Evolutionary conservation across 2,113 vertebrate genomes (phyloP).

Genomic region (Chitala chitala): DNA sequence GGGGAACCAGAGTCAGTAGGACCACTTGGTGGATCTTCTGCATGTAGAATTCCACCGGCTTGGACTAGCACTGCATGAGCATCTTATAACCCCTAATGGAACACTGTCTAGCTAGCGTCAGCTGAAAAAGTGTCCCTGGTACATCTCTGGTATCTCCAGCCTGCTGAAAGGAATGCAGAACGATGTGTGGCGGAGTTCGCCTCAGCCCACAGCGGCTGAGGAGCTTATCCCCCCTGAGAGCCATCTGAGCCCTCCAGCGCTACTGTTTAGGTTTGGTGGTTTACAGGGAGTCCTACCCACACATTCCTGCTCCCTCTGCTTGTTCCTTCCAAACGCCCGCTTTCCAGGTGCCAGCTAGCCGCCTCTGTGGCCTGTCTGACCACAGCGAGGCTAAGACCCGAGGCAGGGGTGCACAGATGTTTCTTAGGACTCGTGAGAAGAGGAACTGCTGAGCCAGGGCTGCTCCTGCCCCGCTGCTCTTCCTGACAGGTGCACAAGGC

Average conservation of each 20-base stretch:
- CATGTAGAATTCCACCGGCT: background rate
- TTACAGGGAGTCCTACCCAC: background rate
- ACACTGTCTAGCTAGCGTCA: background rate
- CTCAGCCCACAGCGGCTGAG: background rate
- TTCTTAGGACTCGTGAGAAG: too few species aligned
- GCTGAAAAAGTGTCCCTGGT: too few species aligned
- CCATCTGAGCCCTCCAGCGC: background rate
- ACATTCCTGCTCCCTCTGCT: background rate
- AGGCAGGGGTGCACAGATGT: too few species aligned
- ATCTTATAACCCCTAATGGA: background rate
- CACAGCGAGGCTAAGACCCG: too few species aligned
- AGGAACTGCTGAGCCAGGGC: too few species aligned
- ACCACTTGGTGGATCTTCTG: background rate
- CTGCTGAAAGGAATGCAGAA: background rate
- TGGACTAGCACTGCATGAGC: background rate
- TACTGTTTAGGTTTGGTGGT: conserved; percentile 4
- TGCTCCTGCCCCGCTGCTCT: too few species aligned
- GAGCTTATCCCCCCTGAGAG: background rate
- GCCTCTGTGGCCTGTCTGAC: too few species aligned
- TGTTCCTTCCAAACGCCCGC: background rate
- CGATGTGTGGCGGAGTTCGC: background rate
- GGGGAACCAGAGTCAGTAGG: background rate
- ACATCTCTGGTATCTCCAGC: background rate
- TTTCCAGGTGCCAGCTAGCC: background rate
- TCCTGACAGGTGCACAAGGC: too few species aligned